Base-by-base conservation (phyloP, 2,888 invertebrate species). In the Drosophila pegasa region DNA sequence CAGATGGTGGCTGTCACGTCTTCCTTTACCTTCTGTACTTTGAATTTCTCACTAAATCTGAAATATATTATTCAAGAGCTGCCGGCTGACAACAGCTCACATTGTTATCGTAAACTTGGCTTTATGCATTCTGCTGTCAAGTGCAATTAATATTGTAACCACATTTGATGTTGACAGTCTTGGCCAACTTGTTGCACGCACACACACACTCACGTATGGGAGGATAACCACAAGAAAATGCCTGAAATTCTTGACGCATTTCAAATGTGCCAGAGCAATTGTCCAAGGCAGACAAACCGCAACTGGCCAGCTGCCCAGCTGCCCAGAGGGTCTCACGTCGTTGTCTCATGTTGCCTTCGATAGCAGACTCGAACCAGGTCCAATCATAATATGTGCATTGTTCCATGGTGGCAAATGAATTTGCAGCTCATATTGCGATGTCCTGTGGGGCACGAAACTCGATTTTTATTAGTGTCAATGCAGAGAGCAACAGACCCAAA, bases 381-480 rank as follows among this genome's bases (percentile, higher is more conserved):
- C 51, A 57, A 25, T 52, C 40, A 64, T 64, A 71, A 61, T 59
- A 56, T 58, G 60, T 55, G 52, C 52, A 60, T 37, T 67, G 58
- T 60, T 57, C 47, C 43, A 56, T 69, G 62, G 55, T 69, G 75
- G n/a, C 71, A 67, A 76, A 66, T 72, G 68, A 61, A 75, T 60
- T 72, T 72, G 72, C 76, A 75, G 69, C 64, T 66, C 66, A 75
- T 75, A 50, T 75, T 75, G 61, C 58, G 45, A 40, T 54, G 25
- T 64, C 74, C 69, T 64, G 69, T 68, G 38, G 52, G 52, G 50
- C 45, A 45, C 70, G 59, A 54, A 59, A 59, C 50, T 74, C 69
- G 51, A 74, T 74, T 73, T 79, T 71, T 75, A 71, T 79, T 73
- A 71, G 79, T 75, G 75, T 79, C 75, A 78, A 70, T 59, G 75